phyloP scores from a whole-genome alignment of 2,113 vertebrate genomes.

The Indicator maculatus region DNA sequence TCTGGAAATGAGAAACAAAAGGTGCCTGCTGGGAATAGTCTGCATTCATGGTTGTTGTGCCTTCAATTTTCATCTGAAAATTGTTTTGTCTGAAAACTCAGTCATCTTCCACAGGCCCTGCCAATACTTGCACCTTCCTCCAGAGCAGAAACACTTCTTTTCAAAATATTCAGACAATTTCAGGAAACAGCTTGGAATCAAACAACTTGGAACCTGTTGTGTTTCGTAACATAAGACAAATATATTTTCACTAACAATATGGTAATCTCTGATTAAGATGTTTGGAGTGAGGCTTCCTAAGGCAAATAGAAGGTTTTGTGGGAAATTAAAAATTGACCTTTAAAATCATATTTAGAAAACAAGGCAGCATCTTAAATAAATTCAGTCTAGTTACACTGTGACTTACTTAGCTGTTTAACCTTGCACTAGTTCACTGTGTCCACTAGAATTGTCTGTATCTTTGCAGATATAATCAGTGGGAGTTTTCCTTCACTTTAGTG shows the following conservation, averaged over 20 bases:
- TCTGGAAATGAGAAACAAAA: neutral
- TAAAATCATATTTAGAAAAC: slow-evolving; percentile 12
- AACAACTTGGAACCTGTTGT: neutral
- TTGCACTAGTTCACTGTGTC: neutral
- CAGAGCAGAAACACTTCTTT: neutral
- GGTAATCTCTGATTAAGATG: neutral
- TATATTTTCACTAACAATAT: neutral
- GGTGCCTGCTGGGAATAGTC: neutral
- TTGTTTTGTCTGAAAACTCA: neutral
- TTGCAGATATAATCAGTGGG: neutral
- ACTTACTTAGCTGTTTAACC: neutral
- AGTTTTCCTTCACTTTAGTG: neutral
- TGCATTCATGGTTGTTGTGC: neutral
- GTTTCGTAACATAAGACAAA: slow-evolving; percentile 1
- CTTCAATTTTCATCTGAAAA: neutral
- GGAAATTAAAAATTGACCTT: slow-evolving; percentile 25
- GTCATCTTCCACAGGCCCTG: neutral
- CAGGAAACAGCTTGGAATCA: neutral
- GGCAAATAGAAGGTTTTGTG: slow-evolving; percentile 24
- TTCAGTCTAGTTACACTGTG: neutral
- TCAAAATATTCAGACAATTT: neutral
- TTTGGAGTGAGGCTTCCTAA: neutral
- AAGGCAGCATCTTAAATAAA: neutral
- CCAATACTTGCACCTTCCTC: neutral
- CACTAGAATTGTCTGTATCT: neutral